Base-by-base conservation (phyloP, 2,113 vertebrate genomes). In the Chlorocebus sabaeus region DNA sequence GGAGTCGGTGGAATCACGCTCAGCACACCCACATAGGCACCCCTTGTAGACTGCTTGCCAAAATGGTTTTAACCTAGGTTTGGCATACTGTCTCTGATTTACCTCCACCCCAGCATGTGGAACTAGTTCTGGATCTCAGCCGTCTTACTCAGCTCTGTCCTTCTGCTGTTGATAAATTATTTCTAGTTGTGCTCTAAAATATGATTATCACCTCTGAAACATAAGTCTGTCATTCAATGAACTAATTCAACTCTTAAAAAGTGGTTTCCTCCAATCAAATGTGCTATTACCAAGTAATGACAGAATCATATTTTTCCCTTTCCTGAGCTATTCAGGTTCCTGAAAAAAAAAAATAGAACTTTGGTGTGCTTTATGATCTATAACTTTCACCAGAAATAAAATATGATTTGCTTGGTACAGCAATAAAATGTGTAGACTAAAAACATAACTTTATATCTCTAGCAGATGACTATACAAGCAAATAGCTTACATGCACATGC, bases 21-120 rank as follows among this genome's bases (percentile, higher is more conserved):
- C 18, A 25, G 8, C 23, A 50, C 7, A 43, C 12, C 0, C 22
- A 25, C 64, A 48, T 43, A 86, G n/a, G 38, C 80, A n/a, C 7
- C n/a, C 1, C 72, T 17, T 48, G 10, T 38, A 45, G 20, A 43
- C 27, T 68, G 30, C 14, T 17, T 38, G 85, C 22, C 27, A 35
- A 57, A 50, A 40, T 32, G 38, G 30, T n/a, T 80, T 57, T 23
- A 16, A 0, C 25, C 2, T 91, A 30, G 9, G 48, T 10, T 25
- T 64, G 43, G 45, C 14, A 27, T 55, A 27, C 20, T 81, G 30
- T 1, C 43, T 78, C 27, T 72, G 27, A 18, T 25, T 48, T 3
- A 25, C 22, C 14, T 30, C n/a, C 45, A n/a, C 43, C 38, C 13
- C 5, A 27, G 8, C 10, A 9, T 5, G 16, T 8, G 48, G 0